Percentiles rank a stretch among this genome's conserved stretches.
These are phyloP conservation scores for Carcina quercana DNA, from an alignment of 2,888 invertebrate species.

Conservation along the genomic window DNA sequence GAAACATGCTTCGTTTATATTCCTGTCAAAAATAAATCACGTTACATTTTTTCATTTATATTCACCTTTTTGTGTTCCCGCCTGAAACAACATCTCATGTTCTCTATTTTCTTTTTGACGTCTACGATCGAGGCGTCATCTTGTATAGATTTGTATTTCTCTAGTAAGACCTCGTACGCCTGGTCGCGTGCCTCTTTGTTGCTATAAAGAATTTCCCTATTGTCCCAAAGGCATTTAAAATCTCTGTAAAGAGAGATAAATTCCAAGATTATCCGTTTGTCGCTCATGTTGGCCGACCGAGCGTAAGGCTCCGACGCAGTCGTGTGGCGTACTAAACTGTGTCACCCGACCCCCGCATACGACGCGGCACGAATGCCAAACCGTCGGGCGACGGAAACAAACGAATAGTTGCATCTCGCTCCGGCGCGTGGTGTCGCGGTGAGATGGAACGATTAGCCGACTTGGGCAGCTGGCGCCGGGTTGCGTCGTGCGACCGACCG, in stretches of 20 bases:
- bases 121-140: conserved; percentile 13
- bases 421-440: conserved; percentile 6
- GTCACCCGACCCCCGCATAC: conserved; percentile 13
- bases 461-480: too few relatives aligned
- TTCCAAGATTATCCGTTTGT: conserved; percentile 15
- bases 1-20: neutral
- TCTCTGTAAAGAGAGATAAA: conserved; percentile 18
- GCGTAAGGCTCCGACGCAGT: conserved; percentile 14
- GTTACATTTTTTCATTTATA: too few relatives aligned
- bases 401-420: conserved; percentile 15
- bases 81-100: conserved; percentile 19
- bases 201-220: conserved; percentile 14
- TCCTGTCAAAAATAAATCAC: neutral
- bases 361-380: conserved; percentile 5
- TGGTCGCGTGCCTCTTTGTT: conserved; percentile 15
- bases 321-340: conserved; percentile 11
- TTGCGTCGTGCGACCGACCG: conserved; percentile 13
- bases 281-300: neutral
- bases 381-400: conserved; percentile 16
- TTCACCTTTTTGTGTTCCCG: conserved; percentile 21
- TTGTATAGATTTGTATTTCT: conserved; percentile 18
- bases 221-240: conserved; percentile 22
- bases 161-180: conserved; percentile 19
- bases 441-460: conserved; percentile 15
- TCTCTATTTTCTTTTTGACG: conserved; percentile 21